These are phyloP conservation scores for Xylota sylvarum DNA, from an alignment of 2,888 invertebrate species.

Conservation along the genomic window DNA sequence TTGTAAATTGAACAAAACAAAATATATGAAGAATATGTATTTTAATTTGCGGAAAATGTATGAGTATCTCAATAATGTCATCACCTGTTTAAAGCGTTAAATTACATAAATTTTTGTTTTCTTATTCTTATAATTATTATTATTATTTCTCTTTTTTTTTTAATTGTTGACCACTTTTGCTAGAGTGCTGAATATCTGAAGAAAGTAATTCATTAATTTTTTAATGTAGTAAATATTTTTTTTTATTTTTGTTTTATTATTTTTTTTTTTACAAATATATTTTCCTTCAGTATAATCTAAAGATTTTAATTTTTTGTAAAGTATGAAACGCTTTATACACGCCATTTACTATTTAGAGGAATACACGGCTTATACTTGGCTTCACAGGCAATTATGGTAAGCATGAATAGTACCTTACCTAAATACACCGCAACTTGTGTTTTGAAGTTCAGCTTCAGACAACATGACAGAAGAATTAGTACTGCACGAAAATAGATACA, in stretches of 20 bases:
- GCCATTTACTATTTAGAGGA: not conserved
- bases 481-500: too few relatives aligned
- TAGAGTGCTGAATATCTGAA: constrained; percentile 39
- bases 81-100: constrained; percentile 41
- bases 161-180: constrained; percentile 42
- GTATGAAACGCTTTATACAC: not conserved
- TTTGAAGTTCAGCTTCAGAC: too few relatives aligned
- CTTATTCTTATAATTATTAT: constrained; percentile 1
- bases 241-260: constrained; percentile 18
- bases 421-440: too few relatives aligned
- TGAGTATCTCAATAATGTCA: constrained; percentile 40
- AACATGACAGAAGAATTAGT: too few relatives aligned
- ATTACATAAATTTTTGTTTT: constrained; percentile 31
- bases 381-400: not conserved
- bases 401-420: too few relatives aligned
- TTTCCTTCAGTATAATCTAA: constrained; percentile 34
- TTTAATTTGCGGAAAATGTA: constrained; percentile 51
- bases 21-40: constrained; percentile 46
- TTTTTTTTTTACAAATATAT: constrained; percentile 47
- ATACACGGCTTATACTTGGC: not conserved
- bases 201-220: constrained; percentile 43
- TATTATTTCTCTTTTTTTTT: constrained; percentile 4
- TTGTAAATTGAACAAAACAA: constrained; percentile 66
- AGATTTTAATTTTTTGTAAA: not conserved
- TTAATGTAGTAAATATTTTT: constrained; percentile 55